Conservation (phyloP, 2,888 invertebrate species). For the Ischnus inquisitorius region DNA sequence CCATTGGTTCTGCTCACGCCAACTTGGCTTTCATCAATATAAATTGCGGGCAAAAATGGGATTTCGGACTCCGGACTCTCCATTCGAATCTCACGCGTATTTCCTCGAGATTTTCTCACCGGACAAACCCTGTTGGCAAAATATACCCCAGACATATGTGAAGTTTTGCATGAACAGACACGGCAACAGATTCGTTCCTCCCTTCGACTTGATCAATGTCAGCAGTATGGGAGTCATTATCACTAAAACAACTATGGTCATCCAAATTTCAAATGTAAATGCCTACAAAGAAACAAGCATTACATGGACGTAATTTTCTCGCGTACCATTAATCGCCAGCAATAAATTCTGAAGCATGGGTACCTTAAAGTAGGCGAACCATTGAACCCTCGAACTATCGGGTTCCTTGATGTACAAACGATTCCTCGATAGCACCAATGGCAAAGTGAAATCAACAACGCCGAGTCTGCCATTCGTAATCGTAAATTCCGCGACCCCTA, state of each 20-base stretch:
- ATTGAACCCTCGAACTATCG: slow-evolving; percentile 69
- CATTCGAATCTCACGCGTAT: too few relatives aligned
- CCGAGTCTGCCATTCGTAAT: slow-evolving; percentile 73
- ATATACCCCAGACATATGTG: slow-evolving; percentile 75
- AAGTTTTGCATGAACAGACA: slow-evolving; percentile 66
- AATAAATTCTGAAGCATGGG: background rate
- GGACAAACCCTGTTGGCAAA: slow-evolving; percentile 77
- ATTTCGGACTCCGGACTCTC: background rate
- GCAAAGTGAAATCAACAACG: slow-evolving; percentile 78
- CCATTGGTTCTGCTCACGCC: too few relatives aligned
- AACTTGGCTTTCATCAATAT: too few relatives aligned
- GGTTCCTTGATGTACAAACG: slow-evolving; percentile 75
- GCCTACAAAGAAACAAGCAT: slow-evolving; percentile 51
- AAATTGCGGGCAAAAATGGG: too few relatives aligned
- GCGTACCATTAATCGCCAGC: background rate
- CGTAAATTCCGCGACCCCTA: slow-evolving; percentile 77
- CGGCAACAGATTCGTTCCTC: background rate
- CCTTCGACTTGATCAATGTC: slow-evolving; percentile 59
- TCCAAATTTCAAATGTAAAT: slow-evolving; percentile 69
- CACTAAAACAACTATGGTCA: slow-evolving; percentile 56
- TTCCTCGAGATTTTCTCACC: slow-evolving; percentile 66
- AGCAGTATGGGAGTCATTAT: slow-evolving; percentile 61
- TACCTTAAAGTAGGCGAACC: slow-evolving; percentile 79
- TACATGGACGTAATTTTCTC: background rate
- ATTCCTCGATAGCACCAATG: slow-evolving; percentile 73